These are phyloP conservation scores for Lophura swinhoii DNA, from an alignment of 2,797 vertebrate species.

Conservation along the genomic window DNA sequence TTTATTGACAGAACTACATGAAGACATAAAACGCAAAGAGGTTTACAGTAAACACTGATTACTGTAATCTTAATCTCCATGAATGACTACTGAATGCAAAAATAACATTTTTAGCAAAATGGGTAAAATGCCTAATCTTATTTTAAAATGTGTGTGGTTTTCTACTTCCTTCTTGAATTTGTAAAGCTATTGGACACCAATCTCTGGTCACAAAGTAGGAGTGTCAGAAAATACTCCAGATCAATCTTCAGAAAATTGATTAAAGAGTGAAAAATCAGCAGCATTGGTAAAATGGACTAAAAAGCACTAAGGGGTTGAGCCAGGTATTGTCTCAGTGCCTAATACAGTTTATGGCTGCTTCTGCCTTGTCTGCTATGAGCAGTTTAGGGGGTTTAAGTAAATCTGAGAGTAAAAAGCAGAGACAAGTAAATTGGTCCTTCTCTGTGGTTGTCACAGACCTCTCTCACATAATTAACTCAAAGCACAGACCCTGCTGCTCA, in stretches of 20 bases:
- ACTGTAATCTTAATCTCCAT: slow-evolving; percentile 23
- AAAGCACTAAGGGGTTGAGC: neutral
- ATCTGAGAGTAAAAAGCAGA: neutral
- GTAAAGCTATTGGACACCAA: neutral
- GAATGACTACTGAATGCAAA: slow-evolving; percentile 3
- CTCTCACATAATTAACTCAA: neutral
- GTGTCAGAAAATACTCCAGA: neutral
- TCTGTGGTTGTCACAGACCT: neutral
- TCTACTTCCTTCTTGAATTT: neutral
- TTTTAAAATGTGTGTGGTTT: neutral
- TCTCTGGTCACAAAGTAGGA: neutral
- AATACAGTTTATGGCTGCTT: neutral
- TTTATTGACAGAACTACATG: neutral
- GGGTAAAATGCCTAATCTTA: neutral
- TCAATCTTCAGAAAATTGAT: neutral
- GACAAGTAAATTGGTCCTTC: neutral
- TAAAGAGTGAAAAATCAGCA: neutral
- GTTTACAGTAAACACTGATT: slow-evolving; percentile 13
- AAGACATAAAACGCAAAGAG: slow-evolving; percentile 19
- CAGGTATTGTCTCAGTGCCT: neutral
- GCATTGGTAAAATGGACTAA: neutral
- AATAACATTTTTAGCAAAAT: neutral
- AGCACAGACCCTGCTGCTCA: neutral
- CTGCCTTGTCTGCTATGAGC: neutral
- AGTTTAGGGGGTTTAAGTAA: neutral